Base-by-base conservation (phyloP, 92 coral and sea anemone species). In the Zoanthus sansibaricus region DNA sequence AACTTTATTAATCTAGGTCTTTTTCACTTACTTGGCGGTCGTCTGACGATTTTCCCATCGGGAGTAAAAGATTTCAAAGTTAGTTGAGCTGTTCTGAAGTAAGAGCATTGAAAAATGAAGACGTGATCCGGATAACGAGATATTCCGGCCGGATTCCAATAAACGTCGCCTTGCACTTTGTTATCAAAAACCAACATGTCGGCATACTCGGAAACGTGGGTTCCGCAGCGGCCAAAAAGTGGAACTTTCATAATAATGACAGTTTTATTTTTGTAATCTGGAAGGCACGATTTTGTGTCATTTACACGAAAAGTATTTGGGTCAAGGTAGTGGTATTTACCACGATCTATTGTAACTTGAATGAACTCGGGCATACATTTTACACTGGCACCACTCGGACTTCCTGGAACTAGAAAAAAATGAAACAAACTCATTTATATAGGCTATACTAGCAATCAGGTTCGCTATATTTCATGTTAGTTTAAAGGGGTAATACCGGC, bases 71-170 rank as follows among this genome's bases (percentile, higher is more conserved):
- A 80, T 25, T 21, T 45, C 44, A 80, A 46, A 64, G 85, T 37
- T 47, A 80, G 37, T 8, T 11, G 66, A 16, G 85, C 85, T 20
- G 85, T 80, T 48, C 85, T 80, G 85, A 80, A 80, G 85, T 80
- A 80, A 6, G 21, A 46, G 30, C 85, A 80, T 17, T 64, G n/a
- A 31, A 80, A 44, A 10, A 10, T 17, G 42, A 80, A 80, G 31
- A 18, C 3, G 14, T 80, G 85, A 17, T 80, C 85, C 1, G 73
- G 75, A 30, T 80, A 25, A 10, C 85, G 73, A 3, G 85, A 4
- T 17, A 80, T 80, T 14, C 85, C 85, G 17, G 56, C 33, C 5
- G 85, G 85, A 15, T 51, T 20, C 85, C 85, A 80, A 18, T n/a
- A 66, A 0, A 80, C 85, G 20, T 80, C 75, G 10, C 72, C 85